These are phyloP conservation scores for Graphium colonna DNA, from an alignment of 2,888 invertebrate genomes.

Conservation along the genomic window DNA sequence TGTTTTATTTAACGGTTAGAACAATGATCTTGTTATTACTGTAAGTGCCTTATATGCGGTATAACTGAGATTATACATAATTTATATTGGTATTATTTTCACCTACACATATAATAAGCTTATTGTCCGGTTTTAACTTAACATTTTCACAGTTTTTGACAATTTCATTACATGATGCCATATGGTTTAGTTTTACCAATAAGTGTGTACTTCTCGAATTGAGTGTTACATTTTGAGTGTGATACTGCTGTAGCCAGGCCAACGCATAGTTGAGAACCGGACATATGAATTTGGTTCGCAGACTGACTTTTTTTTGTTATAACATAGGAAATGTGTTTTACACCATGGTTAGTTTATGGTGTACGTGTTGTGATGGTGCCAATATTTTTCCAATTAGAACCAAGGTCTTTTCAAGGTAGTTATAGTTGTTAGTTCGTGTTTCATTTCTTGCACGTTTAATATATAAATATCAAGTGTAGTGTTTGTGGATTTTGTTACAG, in stretches of 20 bases:
- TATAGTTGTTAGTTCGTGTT: background rate
- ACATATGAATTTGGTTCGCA: background rate
- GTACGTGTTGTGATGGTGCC: background rate
- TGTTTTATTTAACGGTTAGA: too few relatives aligned
- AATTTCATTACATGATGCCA: conserved; percentile 7
- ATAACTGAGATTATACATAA: too few relatives aligned
- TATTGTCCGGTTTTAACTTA: conserved; percentile 3
- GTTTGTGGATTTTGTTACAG: background rate
- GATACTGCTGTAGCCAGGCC: conserved; percentile 8
- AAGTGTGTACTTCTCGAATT: conserved; percentile 10
- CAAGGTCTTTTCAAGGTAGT: background rate
- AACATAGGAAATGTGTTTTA: background rate
- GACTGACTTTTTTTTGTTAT: background rate
- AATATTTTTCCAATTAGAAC: background rate
- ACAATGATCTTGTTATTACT: too few relatives aligned
- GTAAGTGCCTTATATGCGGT: too few relatives aligned
- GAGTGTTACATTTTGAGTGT: background rate
- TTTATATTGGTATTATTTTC: too few relatives aligned
- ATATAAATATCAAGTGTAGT: background rate
- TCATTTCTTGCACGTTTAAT: background rate
- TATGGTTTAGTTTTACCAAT: conserved; percentile 15
- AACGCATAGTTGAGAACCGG: conserved; percentile 17
- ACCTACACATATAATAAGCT: too few relatives aligned
- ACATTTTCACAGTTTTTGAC: conserved; percentile 3
- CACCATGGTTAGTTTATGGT: background rate